Evolutionary conservation across 64 coral and sea anemone genomes (phyloP).

Genomic region (Orbicella faveolata): DNA sequence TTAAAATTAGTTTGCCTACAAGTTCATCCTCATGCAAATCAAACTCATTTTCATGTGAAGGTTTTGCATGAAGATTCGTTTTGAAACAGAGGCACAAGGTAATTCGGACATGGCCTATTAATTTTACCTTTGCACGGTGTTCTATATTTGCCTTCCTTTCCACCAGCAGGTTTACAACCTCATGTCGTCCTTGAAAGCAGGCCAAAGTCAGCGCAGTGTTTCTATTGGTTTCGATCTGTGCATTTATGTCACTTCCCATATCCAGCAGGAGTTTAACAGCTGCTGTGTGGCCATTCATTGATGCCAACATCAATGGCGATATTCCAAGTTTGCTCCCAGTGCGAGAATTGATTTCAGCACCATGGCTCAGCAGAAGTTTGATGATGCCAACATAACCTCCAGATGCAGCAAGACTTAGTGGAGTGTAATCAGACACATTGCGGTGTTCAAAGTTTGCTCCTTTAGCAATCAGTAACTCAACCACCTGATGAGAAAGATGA

Average conservation of each 20-base stretch:
- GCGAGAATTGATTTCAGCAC: constrained; percentile 96
- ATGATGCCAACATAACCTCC: constrained; percentile 97
- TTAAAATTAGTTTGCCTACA: too few species aligned
- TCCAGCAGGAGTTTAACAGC: constrained; percentile 95
- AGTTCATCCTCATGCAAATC: too few species aligned
- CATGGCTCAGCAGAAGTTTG: constrained; percentile 82
- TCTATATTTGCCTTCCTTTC: constrained; percentile 99
- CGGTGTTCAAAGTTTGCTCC: constrained; percentile 96
- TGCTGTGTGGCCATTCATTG: constrained; percentile 96
- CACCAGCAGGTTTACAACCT: constrained; percentile 95
- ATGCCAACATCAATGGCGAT: constrained; percentile 93
- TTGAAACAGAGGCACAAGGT: too few species aligned
- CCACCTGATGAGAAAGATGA: constrained; percentile 50
- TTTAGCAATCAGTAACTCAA: constrained; percentile 89
- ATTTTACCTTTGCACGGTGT: constrained; percentile 86
- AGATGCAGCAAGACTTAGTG: constrained; percentile 89
- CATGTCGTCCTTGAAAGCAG: constrained; percentile 95
- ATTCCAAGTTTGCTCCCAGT: constrained; percentile 98
- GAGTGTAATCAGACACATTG: constrained; percentile 98
- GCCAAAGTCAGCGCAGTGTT: constrained; percentile 94
- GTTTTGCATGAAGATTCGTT: too few species aligned
- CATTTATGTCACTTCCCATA: constrained; percentile 98
- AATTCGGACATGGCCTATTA: too few species aligned
- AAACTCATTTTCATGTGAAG: too few species aligned
- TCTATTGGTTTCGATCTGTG: constrained; percentile 98